Conservation (phyloP, 1,140 invertebrate genomes). For the Spodoptera litura region DNA sequence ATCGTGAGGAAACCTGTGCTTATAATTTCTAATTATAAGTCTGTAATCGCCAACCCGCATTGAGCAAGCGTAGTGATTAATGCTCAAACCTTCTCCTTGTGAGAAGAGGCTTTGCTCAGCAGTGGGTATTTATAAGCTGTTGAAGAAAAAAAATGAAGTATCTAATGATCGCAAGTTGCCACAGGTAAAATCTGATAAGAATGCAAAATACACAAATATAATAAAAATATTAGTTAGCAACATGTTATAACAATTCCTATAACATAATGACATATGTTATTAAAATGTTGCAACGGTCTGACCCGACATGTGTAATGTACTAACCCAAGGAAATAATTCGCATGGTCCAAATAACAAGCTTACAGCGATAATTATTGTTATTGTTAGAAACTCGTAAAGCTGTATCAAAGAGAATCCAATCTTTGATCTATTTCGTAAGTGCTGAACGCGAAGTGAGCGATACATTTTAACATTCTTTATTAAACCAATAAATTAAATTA, state of each 20-base stretch:
- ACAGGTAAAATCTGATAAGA: constrained; percentile 3
- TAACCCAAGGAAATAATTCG: constrained; percentile 44
- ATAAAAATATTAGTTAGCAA: constrained; percentile 32
- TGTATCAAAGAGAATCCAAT: constrained; percentile 37
- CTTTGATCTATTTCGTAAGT: constrained; percentile 46
- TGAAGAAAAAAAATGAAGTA: too few species aligned
- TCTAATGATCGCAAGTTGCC: not conserved
- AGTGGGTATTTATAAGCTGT: too few species aligned
- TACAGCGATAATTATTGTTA: constrained; percentile 44
- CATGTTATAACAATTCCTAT: constrained; percentile 47
- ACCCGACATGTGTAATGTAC: constrained; percentile 38
- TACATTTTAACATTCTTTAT: constrained; percentile 35
- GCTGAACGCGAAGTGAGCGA: constrained; percentile 31
- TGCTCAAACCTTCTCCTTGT: too few species aligned
- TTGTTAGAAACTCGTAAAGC: constrained; percentile 45
- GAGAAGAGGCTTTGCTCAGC: too few species aligned
- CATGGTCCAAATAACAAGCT: constrained; percentile 19
- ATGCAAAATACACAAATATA: not conserved
- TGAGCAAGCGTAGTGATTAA: too few species aligned
- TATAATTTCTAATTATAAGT: too few species aligned
- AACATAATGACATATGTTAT: constrained; percentile 49
- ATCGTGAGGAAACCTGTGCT: too few species aligned
- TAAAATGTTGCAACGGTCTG: constrained; percentile 48
- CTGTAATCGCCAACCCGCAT: too few species aligned
- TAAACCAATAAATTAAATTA: constrained; percentile 37